These are phyloP conservation scores for Stomatorhinus walkeri DNA, from an alignment of 2,797 vertebrate species.

Conservation along the genomic window DNA sequence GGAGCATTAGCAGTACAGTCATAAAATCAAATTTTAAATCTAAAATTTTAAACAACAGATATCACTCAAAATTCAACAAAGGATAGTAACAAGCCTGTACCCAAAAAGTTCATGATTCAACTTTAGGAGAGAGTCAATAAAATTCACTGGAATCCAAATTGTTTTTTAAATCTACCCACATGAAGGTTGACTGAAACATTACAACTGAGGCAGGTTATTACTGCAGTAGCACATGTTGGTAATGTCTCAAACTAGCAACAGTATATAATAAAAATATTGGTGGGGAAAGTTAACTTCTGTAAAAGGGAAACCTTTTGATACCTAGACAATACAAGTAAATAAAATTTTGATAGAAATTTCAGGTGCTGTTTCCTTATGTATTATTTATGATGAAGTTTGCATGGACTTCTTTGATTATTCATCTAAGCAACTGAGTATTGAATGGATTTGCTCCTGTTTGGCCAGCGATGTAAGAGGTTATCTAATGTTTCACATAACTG, in stretches of 20 bases:
- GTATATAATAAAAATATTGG: background rate
- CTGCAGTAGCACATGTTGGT: background rate
- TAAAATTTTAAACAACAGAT: background rate
- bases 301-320: background rate
- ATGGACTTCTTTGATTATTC: slow-evolving; percentile 19
- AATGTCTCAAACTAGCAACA: background rate
- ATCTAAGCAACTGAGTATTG: slow-evolving; percentile 39
- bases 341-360: background rate
- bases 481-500: slow-evolving; percentile 38
- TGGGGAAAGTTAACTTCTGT: background rate
- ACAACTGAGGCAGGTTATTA: background rate
- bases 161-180: background rate
- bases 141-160: background rate
- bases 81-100: background rate
- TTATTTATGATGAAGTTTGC: background rate
- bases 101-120: background rate
- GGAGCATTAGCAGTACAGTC: background rate
- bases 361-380: background rate
- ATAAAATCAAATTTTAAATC: background rate
- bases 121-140: background rate
- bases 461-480: slow-evolving; percentile 56
- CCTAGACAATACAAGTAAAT: background rate
- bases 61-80: background rate
- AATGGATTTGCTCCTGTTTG: slow-evolving; percentile 45
- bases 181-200: background rate